These are phyloP conservation scores for Bombus fervidus DNA, from an alignment of 1,140 invertebrate species.

Conservation along the genomic window DNA sequence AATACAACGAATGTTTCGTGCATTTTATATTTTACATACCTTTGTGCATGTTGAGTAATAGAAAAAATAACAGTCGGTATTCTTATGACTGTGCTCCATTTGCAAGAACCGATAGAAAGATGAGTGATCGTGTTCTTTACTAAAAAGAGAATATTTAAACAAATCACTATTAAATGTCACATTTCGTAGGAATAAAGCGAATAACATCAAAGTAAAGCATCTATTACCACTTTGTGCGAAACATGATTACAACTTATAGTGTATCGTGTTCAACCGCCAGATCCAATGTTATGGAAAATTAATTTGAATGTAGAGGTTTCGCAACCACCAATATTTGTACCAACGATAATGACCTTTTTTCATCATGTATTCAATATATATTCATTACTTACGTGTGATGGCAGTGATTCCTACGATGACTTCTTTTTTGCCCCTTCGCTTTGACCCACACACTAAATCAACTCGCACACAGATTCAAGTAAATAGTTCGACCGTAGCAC, in stretches of 20 bases:
- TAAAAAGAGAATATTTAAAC: slow-evolving; percentile 64
- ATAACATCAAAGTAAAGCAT: slow-evolving; percentile 21
- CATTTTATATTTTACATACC: slow-evolving; percentile 81
- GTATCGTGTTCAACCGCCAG: slow-evolving; percentile 35
- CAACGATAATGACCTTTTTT: slow-evolving; percentile 41
- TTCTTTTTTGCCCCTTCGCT: slow-evolving; percentile 57
- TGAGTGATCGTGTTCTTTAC: slow-evolving; percentile 81
- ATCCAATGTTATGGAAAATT: slow-evolving; percentile 56
- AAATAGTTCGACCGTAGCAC: slow-evolving; percentile 56
- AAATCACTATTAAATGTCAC: background rate
- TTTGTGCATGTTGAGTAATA: slow-evolving; percentile 92
- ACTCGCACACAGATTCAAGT: slow-evolving; percentile 55
- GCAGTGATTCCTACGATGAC: slow-evolving; percentile 55
- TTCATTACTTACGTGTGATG: slow-evolving; percentile 52
- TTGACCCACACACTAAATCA: slow-evolving; percentile 54
- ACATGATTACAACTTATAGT: slow-evolving; percentile 70
- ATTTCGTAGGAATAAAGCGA: background rate
- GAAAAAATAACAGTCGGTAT: slow-evolving; percentile 92
- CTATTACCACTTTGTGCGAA: slow-evolving; percentile 79
- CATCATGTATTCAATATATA: slow-evolving; percentile 40
- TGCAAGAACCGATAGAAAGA: slow-evolving; percentile 78
- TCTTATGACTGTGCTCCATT: slow-evolving; percentile 83
- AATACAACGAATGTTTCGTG: background rate
- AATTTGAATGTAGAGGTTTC: slow-evolving; percentile 37
- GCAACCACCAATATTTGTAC: background rate